phyloP scores from a whole-genome alignment of 2,113 vertebrate species.

The Pontoporia blainvillei region DNA sequence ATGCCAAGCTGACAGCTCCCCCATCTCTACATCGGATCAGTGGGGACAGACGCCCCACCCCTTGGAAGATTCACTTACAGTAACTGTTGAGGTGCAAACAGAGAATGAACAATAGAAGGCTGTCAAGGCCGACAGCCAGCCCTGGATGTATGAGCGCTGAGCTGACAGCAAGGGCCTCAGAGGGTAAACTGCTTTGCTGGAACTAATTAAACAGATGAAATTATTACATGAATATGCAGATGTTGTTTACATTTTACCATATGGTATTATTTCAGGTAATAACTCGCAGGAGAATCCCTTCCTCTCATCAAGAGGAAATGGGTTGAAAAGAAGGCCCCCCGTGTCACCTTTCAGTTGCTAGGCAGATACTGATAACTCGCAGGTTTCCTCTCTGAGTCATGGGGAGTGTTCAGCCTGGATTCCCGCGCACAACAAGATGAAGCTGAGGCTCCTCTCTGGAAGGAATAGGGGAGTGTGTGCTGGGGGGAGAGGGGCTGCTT shows the following conservation, averaged over 20 bases:
- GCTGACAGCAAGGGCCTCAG: constrained; percentile 95
- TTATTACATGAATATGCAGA: constrained; percentile 99
- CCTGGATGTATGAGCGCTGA: constrained; percentile 88
- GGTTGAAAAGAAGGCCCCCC: constrained; percentile 83
- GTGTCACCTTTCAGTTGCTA: constrained; percentile 86
- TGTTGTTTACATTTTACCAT: constrained; percentile 99
- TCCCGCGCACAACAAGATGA: neutral
- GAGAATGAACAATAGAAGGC: constrained; percentile 91
- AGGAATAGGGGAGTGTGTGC: neutral
- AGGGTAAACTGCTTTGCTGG: constrained; percentile 99
- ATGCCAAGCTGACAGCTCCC: constrained; percentile 77
- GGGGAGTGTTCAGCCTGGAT: constrained; percentile 43
- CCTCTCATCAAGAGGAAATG: constrained; percentile 92
- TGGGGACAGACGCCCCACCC: constrained; percentile 82
- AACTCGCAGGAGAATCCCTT: constrained; percentile 91
- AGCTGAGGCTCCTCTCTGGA: constrained; percentile 30
- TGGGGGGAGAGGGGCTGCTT: neutral
- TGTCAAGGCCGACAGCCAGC: constrained; percentile 94
- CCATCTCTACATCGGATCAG: constrained; percentile 77
- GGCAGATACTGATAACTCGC: constrained; percentile 80
- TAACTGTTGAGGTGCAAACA: constrained; percentile 84
- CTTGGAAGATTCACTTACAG: constrained; percentile 90
- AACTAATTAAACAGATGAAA: constrained; percentile 99
- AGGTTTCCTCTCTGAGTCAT: neutral
- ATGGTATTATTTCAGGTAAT: constrained; percentile 99